phyloP scores from a whole-genome alignment of 1,140 invertebrate species.

The Penaeus vannamei region DNA sequence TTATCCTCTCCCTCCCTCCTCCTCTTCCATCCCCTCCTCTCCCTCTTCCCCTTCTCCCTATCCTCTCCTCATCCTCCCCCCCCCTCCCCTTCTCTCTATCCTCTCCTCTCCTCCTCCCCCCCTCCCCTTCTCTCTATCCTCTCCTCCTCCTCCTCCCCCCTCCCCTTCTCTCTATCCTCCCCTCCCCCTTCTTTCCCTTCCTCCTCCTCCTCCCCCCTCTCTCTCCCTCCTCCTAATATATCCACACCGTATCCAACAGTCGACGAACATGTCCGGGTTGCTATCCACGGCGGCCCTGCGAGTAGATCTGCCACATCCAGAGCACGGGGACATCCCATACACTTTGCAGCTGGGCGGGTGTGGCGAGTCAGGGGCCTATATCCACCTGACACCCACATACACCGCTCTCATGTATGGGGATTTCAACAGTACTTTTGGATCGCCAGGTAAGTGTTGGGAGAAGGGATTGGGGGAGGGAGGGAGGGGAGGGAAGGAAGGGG shows the following conservation, averaged over 20 bases:
- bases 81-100: not conserved
- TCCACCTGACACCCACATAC: constrained; percentile 70
- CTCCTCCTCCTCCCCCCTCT: not conserved
- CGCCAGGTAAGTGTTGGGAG: constrained; percentile 37
- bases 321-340: constrained; percentile 67
- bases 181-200: too few relatives aligned
- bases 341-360: constrained; percentile 70
- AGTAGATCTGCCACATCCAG: constrained; percentile 63
- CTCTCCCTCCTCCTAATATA: not conserved
- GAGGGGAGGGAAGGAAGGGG: not conserved
- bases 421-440: constrained; percentile 64
- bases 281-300: constrained; percentile 53
- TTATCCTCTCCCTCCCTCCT: too few relatives aligned
- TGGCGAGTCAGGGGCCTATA: constrained; percentile 70
- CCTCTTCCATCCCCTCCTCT: not conserved
- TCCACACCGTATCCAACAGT: not conserved
- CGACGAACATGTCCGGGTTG: not conserved
- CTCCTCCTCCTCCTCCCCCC: not conserved
- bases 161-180: not conserved
- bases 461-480: not conserved
- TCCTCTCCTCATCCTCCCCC: not conserved
- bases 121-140: not conserved
- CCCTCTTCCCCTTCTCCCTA: not conserved
- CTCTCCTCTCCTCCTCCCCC: not conserved
- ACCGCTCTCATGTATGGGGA: constrained; percentile 66